Evolutionary conservation across 2,797 vertebrate species (phyloP), one percentile per base, ranked within the genome.

Genomic region (Okamejei kenojei): DNA sequence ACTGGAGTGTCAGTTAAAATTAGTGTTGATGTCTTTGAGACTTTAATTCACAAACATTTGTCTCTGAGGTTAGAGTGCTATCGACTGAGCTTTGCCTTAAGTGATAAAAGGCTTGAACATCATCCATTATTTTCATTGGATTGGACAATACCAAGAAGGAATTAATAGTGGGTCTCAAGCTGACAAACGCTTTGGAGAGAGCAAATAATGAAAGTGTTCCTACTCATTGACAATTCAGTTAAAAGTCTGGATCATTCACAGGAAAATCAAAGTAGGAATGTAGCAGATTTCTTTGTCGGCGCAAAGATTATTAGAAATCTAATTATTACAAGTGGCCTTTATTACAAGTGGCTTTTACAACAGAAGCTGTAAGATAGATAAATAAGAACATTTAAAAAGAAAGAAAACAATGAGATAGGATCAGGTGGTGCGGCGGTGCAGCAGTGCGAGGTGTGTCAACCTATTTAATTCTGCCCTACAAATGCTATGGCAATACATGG

Each of bases 61-160:
- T 21, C 71, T 73, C 21, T 21, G 71, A 73, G 71, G 71, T 73
- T 73, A 21, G 19, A 73, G 71, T 73, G 71, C 19, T 73, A 73
- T 23, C 23, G 71, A 73, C 71, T 73, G 71, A 21, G 21, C 6
- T 21, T 73, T 73, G 71, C 71, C 71, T 73, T 26, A 73, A 35
- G 32, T 78, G 76, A 78, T 78, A 78, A 35, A 78, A 78, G 77
- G 77, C 77, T 78, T 78, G 77, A 78, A 78, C n/a, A 78, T 17
- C 35, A 35, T 35, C n/a, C 11, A 35, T 78, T 78, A 78, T 78
- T 78, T 78, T 35, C 32, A 35, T 17, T n/a, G 76, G 76, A 77
- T 29, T 19, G 29, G 76, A 77, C 29, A 77, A n/a, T 77, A 29
- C 8, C 29, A 77, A 77, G 76, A 2, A 32, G 77, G 17, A 32